Percentiles rank a stretch among this genome's conserved stretches.
These are phyloP conservation scores for Cassiopea andromeda DNA, from an alignment of 30 jellyfish, hydroid and myxozoan species.

Conservation along the genomic window DNA sequence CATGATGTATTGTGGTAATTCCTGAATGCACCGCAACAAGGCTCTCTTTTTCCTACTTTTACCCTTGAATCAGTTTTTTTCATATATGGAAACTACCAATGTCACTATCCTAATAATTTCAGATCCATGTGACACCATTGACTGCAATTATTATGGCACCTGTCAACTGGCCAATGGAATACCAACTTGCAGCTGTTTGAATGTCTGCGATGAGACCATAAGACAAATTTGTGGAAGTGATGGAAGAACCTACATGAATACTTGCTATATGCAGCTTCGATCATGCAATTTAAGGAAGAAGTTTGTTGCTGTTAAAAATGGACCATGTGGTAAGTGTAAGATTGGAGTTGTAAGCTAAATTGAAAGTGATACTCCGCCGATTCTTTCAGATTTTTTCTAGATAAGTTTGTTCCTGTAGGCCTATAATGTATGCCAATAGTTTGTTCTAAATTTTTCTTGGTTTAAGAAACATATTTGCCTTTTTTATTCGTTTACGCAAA, in stretches of 20 bases:
- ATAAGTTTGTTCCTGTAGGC: too few species aligned
- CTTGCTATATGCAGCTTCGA: slow-evolving; percentile 40
- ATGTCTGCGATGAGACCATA: slow-evolving; percentile 32
- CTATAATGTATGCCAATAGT: too few species aligned
- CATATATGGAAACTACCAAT: too few species aligned
- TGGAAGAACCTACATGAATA: slow-evolving; percentile 69
- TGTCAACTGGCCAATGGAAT: slow-evolving; percentile 53
- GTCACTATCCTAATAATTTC: background rate
- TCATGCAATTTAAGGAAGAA: slow-evolving; percentile 39
- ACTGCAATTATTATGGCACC: slow-evolving; percentile 50
- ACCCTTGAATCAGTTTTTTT: background rate
- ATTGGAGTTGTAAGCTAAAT: background rate
- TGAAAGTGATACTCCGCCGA: background rate
- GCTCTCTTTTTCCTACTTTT: background rate
- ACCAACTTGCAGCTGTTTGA: slow-evolving; percentile 55
- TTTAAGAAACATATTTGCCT: too few species aligned
- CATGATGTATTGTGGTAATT: too few species aligned
- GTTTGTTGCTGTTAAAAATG: slow-evolving; percentile 1
- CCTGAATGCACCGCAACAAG: background rate
- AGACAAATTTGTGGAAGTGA: slow-evolving; percentile 61
- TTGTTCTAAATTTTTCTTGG: too few species aligned
- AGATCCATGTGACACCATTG: slow-evolving; percentile 51
- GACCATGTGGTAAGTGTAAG: slow-evolving; percentile 67
- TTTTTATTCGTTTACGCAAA: too few species aligned
- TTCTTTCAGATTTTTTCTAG: too few species aligned